Base-by-base conservation (phyloP, 92 coral and sea anemone genomes). In the Pocillopora meandrina region DNA sequence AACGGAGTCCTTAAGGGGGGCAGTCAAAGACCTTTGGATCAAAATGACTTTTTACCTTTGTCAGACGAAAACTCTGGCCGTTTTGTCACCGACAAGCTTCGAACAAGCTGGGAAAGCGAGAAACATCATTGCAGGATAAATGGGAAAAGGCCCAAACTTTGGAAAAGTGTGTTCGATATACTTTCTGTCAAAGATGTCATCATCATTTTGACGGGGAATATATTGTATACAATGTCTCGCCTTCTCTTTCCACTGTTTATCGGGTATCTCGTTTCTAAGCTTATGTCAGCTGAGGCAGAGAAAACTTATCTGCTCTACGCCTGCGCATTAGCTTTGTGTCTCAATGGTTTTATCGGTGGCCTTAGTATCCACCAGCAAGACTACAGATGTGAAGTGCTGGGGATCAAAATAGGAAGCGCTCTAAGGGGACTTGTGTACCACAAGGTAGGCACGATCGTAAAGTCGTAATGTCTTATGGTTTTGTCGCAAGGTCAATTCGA, bases 31-130 rank as follows among this genome's bases (percentile, higher is more conserved):
- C 9, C 68, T 19, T 64, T 64, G 23, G 23, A 64, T 26, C 68
- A 64, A 26, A 64, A 19, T 64, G 68, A 64, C 14, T 64, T 64
- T 64, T 64, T 64, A n/a, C 68, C 68, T 1, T 26, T 64, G n/a
- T 64, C 68, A 64, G 23, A 64, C 23, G 68, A 64, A 18, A 64
- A 64, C 68, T 64, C 68, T 64, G 68, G 23, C 68, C 14, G 68
- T 18, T 64, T 64, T 26, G 8, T 64, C 11, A 64, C 68, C 31
- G 68, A 64, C n/a, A 10, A 64, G 68, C 68, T 64, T 64, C 68
- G 23, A 64, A 8, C 68, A 64, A 64, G 23, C 68, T 64, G 68
- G 68, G 23, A 64, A 20, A 26, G 34, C 26, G 52, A 70, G 16
- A 47, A 33, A 42, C 26, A 8, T 23, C n/a, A 70, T 23, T 70